These are phyloP conservation scores for Solen grandis DNA, from an alignment of 1,140 invertebrate genomes.

Conservation along the genomic window DNA sequence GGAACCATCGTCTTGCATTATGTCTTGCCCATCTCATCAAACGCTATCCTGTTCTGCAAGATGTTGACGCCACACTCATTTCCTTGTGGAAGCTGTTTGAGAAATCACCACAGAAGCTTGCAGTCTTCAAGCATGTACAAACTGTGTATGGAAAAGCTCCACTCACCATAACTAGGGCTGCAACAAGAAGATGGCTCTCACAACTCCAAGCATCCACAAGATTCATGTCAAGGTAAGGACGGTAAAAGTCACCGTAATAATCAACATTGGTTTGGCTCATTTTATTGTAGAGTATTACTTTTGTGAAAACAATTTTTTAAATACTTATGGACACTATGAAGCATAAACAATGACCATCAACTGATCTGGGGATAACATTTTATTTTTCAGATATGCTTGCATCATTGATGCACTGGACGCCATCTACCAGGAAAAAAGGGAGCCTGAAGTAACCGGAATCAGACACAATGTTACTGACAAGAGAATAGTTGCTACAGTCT, in stretches of 20 bases:
- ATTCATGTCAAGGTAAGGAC: slow-evolving; percentile 17
- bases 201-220: slow-evolving; percentile 23
- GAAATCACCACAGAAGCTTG: slow-evolving; percentile 37
- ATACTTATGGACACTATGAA: background rate
- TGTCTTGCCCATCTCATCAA: slow-evolving; percentile 52
- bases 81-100: slow-evolving; percentile 49
- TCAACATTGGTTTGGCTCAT: background rate
- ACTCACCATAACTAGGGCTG: slow-evolving; percentile 12
- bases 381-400: slow-evolving; percentile 34
- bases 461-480: slow-evolving; percentile 13
- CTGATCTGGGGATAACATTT: background rate
- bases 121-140: slow-evolving; percentile 30
- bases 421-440: slow-evolving; percentile 14
- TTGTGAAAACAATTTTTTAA: background rate
- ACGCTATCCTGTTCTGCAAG: slow-evolving; percentile 13
- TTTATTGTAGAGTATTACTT: background rate
- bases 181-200: slow-evolving; percentile 46
- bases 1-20: slow-evolving; percentile 51
- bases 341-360: background rate
- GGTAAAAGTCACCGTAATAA: background rate
- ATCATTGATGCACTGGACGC: slow-evolving; percentile 26
- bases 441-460: slow-evolving; percentile 9
- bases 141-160: slow-evolving; percentile 24
- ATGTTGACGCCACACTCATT: slow-evolving; percentile 31
- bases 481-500: slow-evolving; percentile 9